phyloP scores from a whole-genome alignment of 2,888 invertebrate species.

The Coenonympha arcania region DNA sequence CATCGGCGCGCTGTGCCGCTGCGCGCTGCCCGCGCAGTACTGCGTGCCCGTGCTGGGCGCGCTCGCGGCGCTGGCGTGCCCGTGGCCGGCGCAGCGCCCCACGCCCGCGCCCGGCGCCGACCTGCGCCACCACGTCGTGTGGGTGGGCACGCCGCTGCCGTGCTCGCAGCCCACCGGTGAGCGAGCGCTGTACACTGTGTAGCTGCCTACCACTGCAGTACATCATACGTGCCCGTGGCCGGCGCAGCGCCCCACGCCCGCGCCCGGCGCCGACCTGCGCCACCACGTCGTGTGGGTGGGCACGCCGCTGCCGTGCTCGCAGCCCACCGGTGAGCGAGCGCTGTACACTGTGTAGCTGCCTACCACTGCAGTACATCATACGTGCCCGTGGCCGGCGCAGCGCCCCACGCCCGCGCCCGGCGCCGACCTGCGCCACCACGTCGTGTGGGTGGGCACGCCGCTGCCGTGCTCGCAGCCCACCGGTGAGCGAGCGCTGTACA shows the following conservation, averaged over 20 bases:
- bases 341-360: too few relatives aligned
- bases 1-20: slow-evolving; percentile 94
- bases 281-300: slow-evolving; percentile 99
- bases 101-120: slow-evolving; percentile 76
- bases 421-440: too few relatives aligned
- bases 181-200: too few relatives aligned
- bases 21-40: slow-evolving; percentile 96
- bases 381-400: too few relatives aligned
- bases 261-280: slow-evolving; percentile 81
- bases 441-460: too few relatives aligned
- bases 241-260: slow-evolving; percentile 79
- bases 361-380: too few relatives aligned
- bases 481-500: too few relatives aligned
- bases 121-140: slow-evolving; percentile 94
- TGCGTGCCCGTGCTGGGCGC: slow-evolving; percentile 90
- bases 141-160: slow-evolving; percentile 95
- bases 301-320: slow-evolving; percentile 90
- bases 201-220: too few relatives aligned
- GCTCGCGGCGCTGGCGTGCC: slow-evolving; percentile 88
- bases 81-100: slow-evolving; percentile 88
- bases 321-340: too few relatives aligned
- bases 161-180: too few relatives aligned
- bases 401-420: too few relatives aligned
- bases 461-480: too few relatives aligned
- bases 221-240: slow-evolving; percentile 92